phyloP scores from a whole-genome alignment of 2,113 vertebrate species.

The Callospermophilus lateralis region DNA sequence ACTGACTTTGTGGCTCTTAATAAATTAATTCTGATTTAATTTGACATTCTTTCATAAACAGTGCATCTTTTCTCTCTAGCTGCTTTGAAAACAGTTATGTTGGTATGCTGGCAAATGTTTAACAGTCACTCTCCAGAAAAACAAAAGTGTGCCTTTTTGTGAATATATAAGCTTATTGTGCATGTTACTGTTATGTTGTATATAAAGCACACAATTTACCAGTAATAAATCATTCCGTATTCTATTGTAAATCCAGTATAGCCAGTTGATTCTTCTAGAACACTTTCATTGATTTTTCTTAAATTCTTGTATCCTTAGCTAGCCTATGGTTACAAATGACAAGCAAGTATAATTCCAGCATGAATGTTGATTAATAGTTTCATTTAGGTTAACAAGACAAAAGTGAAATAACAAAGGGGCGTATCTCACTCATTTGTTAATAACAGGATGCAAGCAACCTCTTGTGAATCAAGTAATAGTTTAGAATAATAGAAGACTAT shows the following conservation, averaged over 20 bases:
- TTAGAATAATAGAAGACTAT: not conserved
- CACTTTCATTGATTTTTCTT: not conserved
- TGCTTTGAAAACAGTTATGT: not conserved
- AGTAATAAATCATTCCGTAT: not conserved
- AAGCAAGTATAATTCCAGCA: not conserved
- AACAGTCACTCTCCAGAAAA: not conserved
- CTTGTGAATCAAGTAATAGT: not conserved
- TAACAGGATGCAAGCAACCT: not conserved
- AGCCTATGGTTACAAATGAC: not conserved
- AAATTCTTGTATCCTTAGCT: not conserved
- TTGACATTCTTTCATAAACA: not conserved
- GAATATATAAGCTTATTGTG: not conserved
- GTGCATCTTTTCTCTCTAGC: slow-evolving; percentile 3
- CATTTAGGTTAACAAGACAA: not conserved
- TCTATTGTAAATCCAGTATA: not conserved
- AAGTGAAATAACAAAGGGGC: not conserved
- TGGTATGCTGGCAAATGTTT: not conserved
- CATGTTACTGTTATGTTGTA: not conserved
- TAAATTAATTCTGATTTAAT: not conserved
- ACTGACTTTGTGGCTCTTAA: not conserved
- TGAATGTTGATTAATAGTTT: not conserved
- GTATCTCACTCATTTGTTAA: not conserved
- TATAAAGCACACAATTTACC: not conserved
- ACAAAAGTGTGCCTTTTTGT: not conserved
- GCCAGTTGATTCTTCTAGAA: not conserved